Percentiles rank a stretch among this genome's conserved stretches.
These are phyloP conservation scores for Hydractinia symbiolongicarpus DNA, from an alignment of 30 jellyfish, hydroid and myxozoan genomes.

Conservation along the genomic window DNA sequence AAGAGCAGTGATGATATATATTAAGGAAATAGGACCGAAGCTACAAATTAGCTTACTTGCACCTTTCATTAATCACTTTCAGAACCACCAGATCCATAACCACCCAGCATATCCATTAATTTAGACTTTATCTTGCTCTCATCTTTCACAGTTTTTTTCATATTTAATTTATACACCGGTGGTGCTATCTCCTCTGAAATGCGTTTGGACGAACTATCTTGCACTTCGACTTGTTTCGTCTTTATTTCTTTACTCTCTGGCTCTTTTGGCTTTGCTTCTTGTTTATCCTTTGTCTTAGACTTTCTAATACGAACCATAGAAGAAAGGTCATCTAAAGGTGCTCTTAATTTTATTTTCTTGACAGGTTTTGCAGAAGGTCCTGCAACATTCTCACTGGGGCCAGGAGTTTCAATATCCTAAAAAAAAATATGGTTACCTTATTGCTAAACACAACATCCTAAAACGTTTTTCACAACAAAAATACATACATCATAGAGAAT, in stretches of 20 bases:
- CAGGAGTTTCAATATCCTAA: no score
- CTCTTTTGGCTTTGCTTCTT: constrained; percentile 1
- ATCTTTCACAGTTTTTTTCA: neutral
- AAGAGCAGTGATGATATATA: no score
- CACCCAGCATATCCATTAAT: constrained; percentile 35
- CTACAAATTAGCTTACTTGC: no score
- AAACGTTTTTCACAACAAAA: neutral
- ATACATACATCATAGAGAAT: neutral
- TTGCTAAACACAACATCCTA: no score
- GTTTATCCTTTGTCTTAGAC: neutral
- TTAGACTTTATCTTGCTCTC: constrained; percentile 35
- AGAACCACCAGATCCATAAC: constrained; percentile 20
- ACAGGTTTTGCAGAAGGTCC: constrained; percentile 33
- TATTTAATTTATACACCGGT: constrained; percentile 12
- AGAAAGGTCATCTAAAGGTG: constrained; percentile 31
- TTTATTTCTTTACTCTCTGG: neutral
- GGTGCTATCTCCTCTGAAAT: constrained; percentile 6
- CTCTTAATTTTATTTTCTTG: constrained; percentile 18
- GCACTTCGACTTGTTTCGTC: neutral
- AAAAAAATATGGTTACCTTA: no score
- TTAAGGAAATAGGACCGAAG: no score
- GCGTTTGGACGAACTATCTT: neutral
- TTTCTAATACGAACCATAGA: constrained; percentile 30
- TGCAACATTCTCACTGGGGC: constrained; percentile 5
- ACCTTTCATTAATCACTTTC: neutral